phyloP scores from a whole-genome alignment of 2,888 invertebrate species.

The Polietes domitor region DNA sequence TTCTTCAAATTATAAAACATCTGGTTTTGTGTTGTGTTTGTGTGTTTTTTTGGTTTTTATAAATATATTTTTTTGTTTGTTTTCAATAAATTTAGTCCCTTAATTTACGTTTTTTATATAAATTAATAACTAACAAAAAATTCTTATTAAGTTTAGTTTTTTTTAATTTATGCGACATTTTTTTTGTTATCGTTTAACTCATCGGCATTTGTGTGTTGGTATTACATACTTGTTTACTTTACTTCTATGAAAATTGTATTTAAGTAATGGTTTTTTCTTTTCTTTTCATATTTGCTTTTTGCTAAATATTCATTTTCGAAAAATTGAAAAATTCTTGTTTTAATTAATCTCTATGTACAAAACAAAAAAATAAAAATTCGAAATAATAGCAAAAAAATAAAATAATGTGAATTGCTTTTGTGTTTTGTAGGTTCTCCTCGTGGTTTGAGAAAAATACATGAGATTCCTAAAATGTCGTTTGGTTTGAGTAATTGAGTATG shows the following conservation, averaged over 20 bases:
- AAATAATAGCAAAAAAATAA: conserved; percentile 10
- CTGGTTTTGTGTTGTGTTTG: conserved; percentile 53
- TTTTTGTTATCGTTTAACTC: conserved; percentile 1
- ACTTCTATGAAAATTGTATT: conserved; percentile 28
- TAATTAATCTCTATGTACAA: conserved; percentile 23
- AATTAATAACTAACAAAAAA: conserved; percentile 48
- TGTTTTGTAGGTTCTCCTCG: neutral
- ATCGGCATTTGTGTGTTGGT: conserved; percentile 34
- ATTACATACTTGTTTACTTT: conserved; percentile 9
- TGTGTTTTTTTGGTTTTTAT: conserved; percentile 30
- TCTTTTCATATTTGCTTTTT: neutral
- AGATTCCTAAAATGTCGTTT: conserved; percentile 12
- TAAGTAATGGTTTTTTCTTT: conserved; percentile 3
- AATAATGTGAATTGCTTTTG: conserved; percentile 20
- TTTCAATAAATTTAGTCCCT: conserved; percentile 42
- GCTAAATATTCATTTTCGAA: conserved; percentile 28
- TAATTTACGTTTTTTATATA: conserved; percentile 50
- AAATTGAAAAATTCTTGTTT: conserved; percentile 17
- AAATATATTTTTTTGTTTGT: conserved; percentile 13
- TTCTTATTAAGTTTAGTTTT: neutral
- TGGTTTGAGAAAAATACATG: conserved; percentile 20
- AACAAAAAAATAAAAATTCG: conserved; percentile 20
- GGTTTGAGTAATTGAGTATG: neutral
- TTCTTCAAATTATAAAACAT: conserved; percentile 21
- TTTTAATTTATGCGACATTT: conserved; percentile 30